Percentiles rank a stretch among this genome's conserved stretches.
Conservation (phyloP, 1,140 invertebrate species). For the Brachionus plicatilis region DNA sequence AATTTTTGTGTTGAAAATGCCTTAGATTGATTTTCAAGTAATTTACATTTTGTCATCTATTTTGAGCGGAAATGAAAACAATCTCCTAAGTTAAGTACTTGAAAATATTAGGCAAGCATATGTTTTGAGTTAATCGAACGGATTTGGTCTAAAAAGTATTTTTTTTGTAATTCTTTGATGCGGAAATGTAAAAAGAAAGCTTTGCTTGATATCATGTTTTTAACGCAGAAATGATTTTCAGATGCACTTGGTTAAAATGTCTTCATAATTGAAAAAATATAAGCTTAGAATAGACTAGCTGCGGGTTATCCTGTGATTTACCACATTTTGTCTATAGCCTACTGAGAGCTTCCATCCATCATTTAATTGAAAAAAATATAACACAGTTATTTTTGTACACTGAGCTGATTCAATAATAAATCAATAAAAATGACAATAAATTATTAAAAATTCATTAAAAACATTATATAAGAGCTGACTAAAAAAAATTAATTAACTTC, state of each 20-base stretch:
- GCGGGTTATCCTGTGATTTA: not conserved
- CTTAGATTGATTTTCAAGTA: not conserved
- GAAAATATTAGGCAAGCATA: not conserved
- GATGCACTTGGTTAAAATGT: not conserved
- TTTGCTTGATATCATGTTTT: not conserved
- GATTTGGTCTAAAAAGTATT: not conserved
- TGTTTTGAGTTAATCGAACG: not conserved
- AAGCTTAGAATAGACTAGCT: not conserved
- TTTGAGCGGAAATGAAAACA: not conserved
- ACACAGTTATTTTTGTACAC: not conserved
- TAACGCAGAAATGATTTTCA: not conserved
- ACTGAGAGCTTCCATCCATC: not conserved
- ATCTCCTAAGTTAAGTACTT: not conserved
- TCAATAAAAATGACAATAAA: conserved; percentile 2
- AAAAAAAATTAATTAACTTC: not conserved
- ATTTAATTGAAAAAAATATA: not conserved
- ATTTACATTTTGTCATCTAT: not conserved
- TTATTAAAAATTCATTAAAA: not conserved
- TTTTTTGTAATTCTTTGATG: not conserved
- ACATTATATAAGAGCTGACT: not conserved
- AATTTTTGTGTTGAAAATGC: not conserved
- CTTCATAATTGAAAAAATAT: not conserved
- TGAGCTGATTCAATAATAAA: not conserved
- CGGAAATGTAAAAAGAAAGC: not conserved
- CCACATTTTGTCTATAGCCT: not conserved